Evolutionary conservation across 1,140 invertebrate genomes (phyloP).

Genomic region (Pogonomyrmex californicus): DNA sequence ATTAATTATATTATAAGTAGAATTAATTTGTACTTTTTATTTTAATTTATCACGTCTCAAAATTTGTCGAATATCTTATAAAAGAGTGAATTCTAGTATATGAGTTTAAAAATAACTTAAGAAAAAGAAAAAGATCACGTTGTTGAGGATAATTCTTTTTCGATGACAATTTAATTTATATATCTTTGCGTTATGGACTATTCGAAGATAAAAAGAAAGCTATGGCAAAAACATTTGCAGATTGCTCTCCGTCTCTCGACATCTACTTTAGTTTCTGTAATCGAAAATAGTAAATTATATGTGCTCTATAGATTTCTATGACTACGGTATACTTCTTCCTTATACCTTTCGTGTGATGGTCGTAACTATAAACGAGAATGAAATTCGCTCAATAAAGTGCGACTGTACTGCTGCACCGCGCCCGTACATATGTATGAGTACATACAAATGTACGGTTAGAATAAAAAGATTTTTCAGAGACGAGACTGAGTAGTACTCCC

Average conservation of each 20-base stretch:
- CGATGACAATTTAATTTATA: background rate
- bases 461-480: constrained; percentile 71
- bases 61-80: background rate
- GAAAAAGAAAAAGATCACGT: background rate
- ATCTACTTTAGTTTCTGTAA: constrained; percentile 36
- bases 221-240: constrained; percentile 5
- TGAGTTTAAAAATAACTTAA: background rate
- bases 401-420: background rate
- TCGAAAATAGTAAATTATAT: constrained; percentile 49
- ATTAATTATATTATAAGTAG: background rate
- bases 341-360: constrained; percentile 19
- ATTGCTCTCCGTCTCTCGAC: constrained; percentile 22
- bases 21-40: background rate
- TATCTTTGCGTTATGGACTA: background rate
- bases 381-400: constrained; percentile 58
- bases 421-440: constrained; percentile 33
- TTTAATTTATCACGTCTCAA: background rate
- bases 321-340: constrained; percentile 25
- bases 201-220: constrained; percentile 7
- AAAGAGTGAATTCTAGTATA: background rate
- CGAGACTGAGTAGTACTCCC: constrained; percentile 60
- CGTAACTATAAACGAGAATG: constrained; percentile 52
- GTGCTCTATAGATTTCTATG: constrained; percentile 56
- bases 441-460: constrained; percentile 59
- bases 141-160: background rate